Conservation (phyloP, 2,113 vertebrate genomes). For the Lasiurus borealis region DNA sequence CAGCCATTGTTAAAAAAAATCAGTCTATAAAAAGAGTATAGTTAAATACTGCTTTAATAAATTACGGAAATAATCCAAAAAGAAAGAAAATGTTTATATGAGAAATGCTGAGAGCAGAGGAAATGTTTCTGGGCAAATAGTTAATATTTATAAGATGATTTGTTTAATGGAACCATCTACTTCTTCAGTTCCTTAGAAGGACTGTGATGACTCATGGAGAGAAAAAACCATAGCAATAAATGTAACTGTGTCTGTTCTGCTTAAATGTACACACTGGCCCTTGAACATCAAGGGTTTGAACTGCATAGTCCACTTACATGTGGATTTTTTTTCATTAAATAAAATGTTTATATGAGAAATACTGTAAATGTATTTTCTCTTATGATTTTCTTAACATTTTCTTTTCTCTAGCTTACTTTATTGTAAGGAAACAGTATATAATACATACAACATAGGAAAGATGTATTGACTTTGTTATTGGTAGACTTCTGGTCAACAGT, state of each 20-base stretch:
- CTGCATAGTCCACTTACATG: too few species aligned
- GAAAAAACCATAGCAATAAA: background rate
- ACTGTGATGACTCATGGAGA: background rate
- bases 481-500: background rate
- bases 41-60: background rate
- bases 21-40: background rate
- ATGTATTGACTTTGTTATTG: background rate
- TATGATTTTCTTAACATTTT: background rate
- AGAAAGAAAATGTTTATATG: background rate
- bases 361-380: background rate
- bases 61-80: slow-evolving; percentile 3
- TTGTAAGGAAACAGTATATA: background rate
- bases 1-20: background rate
- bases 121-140: background rate
- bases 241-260: fast-evolving
- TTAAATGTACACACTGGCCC: too few species aligned
- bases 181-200: slow-evolving; percentile 1
- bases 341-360: too few species aligned
- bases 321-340: background rate
- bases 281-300: too few species aligned
- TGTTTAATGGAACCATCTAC: background rate
- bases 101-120: background rate
- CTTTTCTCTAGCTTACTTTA: background rate
- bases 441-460: background rate
- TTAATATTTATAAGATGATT: slow-evolving; percentile 17